A percentile compares a stretch with the other conserved stretches of the same genome.
These are phyloP conservation scores for Cotesia chilonis DNA, from an alignment of 1,140 invertebrate genomes.

Conservation along the genomic window DNA sequence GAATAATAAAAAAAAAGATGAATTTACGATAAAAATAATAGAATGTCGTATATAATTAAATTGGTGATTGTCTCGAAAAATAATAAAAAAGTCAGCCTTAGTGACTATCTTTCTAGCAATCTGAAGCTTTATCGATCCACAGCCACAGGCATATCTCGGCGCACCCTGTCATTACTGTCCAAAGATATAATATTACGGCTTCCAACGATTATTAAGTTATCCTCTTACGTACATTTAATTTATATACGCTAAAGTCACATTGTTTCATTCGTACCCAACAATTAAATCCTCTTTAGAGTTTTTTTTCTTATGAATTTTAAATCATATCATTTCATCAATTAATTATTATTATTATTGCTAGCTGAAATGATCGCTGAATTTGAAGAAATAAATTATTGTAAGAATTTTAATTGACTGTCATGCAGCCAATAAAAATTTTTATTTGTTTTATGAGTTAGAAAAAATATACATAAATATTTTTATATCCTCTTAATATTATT, in stretches of 20 bases:
- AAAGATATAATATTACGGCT: constrained; percentile 58
- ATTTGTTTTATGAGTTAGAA: too few relatives aligned
- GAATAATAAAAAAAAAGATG: too few relatives aligned
- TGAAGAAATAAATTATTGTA: too few relatives aligned
- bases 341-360: background rate
- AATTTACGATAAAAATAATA: too few relatives aligned
- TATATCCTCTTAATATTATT: too few relatives aligned
- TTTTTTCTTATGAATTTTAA: background rate
- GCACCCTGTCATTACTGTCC: constrained; percentile 55
- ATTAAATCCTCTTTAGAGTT: background rate
- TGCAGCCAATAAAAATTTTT: too few relatives aligned
- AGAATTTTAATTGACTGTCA: too few relatives aligned
- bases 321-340: background rate
- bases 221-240: constrained; percentile 45
- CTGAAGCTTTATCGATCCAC: constrained; percentile 48
- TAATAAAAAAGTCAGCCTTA: constrained; percentile 40
- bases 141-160: constrained; percentile 43
- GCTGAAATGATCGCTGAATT: too few relatives aligned
- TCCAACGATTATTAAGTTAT: constrained; percentile 53
- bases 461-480: too few relatives aligned
- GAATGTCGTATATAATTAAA: too few relatives aligned
- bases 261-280: constrained; percentile 6
- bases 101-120: constrained; percentile 39
- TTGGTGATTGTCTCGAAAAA: background rate
- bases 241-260: constrained; percentile 20